Evolutionary conservation across 2,888 invertebrate species (phyloP), one percentile per base, ranked within the genome.

Genomic region (Polyploca ridens): DNA sequence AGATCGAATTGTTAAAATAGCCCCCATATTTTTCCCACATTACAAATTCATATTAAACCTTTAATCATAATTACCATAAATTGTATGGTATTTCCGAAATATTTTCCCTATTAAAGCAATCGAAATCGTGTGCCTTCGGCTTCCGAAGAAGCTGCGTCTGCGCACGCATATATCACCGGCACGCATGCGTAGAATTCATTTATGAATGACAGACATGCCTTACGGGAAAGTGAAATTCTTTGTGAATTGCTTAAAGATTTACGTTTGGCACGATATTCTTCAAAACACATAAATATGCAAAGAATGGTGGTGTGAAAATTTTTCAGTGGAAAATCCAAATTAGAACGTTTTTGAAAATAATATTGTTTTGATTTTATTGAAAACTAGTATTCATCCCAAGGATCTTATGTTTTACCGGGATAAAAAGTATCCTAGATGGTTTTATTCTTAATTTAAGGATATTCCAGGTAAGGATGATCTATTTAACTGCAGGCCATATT

Each of bases 151-250:
- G 91, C 86, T 72, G 63, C 68, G 65, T 71, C 66, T 71, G 70
- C 68, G 69, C 89, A 87, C 87, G 87, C 86, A 88, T 87, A 85
- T 82, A 73, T 79, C 87, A 86, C 86, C 60, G 64, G 62, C 85
- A 82, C 84, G 86, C 85, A 83, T 76, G 77, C 75, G 73, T 66
- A 64, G 66, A 71, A 72, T 71, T 72, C 66, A 62, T 72, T 68
- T 71, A 63, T 78, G 75, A 85, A 83, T 84, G 81, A 81, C 84
- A 85, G 81, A 83, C 83, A 74, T 87, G 85, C 86, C 85, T 84
- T 74, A 73, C 68, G 85, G 87, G 83, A 81, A 84, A 83, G 77
- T 79, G 69, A 82, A 79, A 83, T 86, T 82, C 71, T 74, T 78
- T 64, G 62, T 19, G 67, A 76, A 72, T 64, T 58, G 41, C 7